phyloP scores from a whole-genome alignment of 2,888 invertebrate genomes.

The Caenorhabditis virilis region DNA sequence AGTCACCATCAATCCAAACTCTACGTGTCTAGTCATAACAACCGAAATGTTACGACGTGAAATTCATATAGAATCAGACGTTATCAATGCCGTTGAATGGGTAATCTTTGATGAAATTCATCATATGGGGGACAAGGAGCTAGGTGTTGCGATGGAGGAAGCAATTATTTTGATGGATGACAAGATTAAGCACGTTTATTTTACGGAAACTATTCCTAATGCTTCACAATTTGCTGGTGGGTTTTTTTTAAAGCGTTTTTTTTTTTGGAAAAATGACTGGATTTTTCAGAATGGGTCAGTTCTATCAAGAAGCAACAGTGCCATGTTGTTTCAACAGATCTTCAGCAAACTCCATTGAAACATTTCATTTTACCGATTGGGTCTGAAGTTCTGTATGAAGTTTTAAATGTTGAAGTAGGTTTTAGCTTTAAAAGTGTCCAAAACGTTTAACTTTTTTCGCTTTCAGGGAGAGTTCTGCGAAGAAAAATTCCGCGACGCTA shows the following conservation, averaged over 20 bases:
- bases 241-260: too few relatives aligned
- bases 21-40: constrained; percentile 98
- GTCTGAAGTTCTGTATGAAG: constrained; percentile 89
- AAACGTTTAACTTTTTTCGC: too few relatives aligned
- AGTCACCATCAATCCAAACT: constrained; percentile 97
- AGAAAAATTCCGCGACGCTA: constrained; percentile 95
- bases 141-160: constrained; percentile 99
- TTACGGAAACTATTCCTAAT: constrained; percentile 98
- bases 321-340: constrained; percentile 98
- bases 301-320: constrained; percentile 77
- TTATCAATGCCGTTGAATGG: constrained; percentile 99
- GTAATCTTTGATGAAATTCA: constrained; percentile 99
- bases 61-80: constrained; percentile 96
- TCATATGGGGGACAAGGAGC: constrained; percentile 98
- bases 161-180: constrained; percentile 94
- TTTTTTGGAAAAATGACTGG: too few relatives aligned
- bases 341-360: constrained; percentile 92
- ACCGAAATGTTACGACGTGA: constrained; percentile 99
- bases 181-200: constrained; percentile 95
- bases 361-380: constrained; percentile 97
- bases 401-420: constrained; percentile 70
- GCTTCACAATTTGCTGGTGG: constrained; percentile 81
- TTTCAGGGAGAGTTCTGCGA: constrained; percentile 87
- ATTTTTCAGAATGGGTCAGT: constrained; percentile 63
- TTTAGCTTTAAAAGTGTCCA: not conserved